These are phyloP conservation scores for Podarcis raffonei DNA, from an alignment of 2,113 vertebrate species.

Conservation along the genomic window DNA sequence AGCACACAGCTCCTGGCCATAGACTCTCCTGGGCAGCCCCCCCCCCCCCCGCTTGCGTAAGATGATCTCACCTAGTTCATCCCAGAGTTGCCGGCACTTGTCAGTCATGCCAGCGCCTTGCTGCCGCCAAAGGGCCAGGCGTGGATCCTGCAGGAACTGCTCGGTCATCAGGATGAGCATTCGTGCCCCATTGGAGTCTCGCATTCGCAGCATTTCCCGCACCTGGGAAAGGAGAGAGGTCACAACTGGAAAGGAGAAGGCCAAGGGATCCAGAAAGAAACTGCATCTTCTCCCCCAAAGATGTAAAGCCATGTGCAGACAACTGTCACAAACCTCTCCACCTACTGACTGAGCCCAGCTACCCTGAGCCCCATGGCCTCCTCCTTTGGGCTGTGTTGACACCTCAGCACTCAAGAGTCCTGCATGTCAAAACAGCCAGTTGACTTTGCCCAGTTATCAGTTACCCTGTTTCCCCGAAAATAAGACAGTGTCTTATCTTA, in stretches of 20 bases:
- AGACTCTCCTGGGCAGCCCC: background rate
- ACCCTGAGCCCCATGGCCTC: background rate
- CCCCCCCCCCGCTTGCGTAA: conserved; percentile 7
- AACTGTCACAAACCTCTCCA: background rate
- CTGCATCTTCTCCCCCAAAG: background rate
- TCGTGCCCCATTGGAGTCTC: conserved; percentile 75
- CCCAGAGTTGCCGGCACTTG: conserved; percentile 78
- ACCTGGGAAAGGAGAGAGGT: conserved; percentile 55
- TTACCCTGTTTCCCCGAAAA: too few species aligned
- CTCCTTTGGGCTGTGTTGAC: background rate
- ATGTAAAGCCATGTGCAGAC: background rate
- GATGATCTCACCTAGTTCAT: conserved; percentile 68
- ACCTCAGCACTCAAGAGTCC: background rate
- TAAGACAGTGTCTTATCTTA: too few species aligned
- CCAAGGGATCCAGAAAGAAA: background rate
- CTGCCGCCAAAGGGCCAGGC: conserved; percentile 73
- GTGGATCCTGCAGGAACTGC: conserved; percentile 75
- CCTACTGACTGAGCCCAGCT: background rate
- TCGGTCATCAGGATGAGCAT: conserved; percentile 78
- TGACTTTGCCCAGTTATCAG: background rate
- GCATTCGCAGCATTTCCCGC: conserved; percentile 77
- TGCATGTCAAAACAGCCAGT: background rate
- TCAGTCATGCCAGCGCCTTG: conserved; percentile 76
- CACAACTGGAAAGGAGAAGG: background rate
- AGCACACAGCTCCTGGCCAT: background rate